Evolutionary conservation across 1,140 invertebrate species (phyloP).

Genomic region (Lasioglossum albipes): DNA sequence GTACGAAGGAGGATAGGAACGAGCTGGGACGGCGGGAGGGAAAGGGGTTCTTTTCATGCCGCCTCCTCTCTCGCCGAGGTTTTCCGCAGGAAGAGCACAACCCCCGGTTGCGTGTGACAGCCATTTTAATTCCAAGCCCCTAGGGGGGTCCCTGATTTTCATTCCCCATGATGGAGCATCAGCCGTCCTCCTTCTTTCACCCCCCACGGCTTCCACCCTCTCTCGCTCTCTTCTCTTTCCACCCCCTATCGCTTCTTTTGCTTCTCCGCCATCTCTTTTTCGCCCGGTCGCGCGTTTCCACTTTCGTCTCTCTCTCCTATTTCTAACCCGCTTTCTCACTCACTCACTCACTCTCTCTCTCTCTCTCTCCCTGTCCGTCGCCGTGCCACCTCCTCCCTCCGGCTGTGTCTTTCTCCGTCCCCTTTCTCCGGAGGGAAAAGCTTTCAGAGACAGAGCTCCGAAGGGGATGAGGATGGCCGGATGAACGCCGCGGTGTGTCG

Average conservation of each 20-base stretch:
- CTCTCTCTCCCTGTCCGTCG: background rate
- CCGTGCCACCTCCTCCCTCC: background rate
- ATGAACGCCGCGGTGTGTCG: constrained; percentile 60
- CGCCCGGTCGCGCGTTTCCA: background rate
- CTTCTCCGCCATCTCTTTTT: constrained; percentile 11
- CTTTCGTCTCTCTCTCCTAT: background rate
- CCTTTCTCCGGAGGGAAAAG: constrained; percentile 45
- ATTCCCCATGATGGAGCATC: constrained; percentile 67
- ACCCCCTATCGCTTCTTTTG: constrained; percentile 13
- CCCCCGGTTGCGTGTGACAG: constrained; percentile 67
- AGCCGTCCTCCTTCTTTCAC: constrained; percentile 31
- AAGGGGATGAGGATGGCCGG: constrained; percentile 35
- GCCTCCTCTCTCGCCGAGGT: constrained; percentile 59
- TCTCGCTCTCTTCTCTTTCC: background rate
- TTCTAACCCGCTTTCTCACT: background rate
- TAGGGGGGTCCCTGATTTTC: constrained; percentile 63
- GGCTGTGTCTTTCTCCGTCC: constrained; percentile 17
- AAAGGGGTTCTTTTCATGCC: constrained; percentile 60
- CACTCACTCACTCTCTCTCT: too few species aligned
- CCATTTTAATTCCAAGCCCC: constrained; percentile 68
- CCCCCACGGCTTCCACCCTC: background rate
- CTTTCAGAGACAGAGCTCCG: constrained; percentile 52
- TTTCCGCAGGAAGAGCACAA: constrained; percentile 68
- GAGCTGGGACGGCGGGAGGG: constrained; percentile 2
- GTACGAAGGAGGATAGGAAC: constrained; percentile 48